These are phyloP conservation scores for Trematocara macrostoma DNA, from an alignment of 2,113 vertebrate species.

Conservation along the genomic window DNA sequence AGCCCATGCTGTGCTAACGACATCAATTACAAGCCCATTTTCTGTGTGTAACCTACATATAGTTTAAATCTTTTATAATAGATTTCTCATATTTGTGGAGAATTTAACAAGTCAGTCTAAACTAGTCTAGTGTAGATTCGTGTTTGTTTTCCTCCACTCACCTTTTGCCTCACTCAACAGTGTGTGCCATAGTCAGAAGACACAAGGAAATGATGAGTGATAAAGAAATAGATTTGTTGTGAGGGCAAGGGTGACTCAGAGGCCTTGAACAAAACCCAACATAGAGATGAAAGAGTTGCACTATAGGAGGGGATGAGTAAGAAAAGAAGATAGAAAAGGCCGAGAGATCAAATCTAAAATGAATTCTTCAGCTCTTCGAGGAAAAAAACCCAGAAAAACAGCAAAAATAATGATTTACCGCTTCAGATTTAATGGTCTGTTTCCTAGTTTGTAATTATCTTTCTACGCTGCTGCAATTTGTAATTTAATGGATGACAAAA, in stretches of 20 bases:
- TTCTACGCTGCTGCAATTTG: not conserved
- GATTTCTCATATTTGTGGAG: not conserved
- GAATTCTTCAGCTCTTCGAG: not conserved
- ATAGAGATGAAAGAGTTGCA: conserved; percentile 8
- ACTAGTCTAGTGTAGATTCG: fast-evolving
- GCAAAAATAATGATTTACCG: not conserved
- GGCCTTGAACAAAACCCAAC: not conserved
- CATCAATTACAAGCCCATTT: not conserved
- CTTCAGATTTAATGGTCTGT: not conserved
- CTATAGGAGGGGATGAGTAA: conserved; percentile 14
- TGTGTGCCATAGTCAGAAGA: not conserved
- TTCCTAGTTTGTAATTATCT: not conserved
- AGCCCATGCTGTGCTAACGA: not conserved
- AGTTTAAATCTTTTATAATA: not conserved
- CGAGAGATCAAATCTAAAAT: not conserved
- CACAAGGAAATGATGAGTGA: conserved; percentile 17
- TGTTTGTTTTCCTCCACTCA: not conserved
- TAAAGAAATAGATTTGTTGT: conserved; percentile 10
- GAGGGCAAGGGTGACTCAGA: conserved; percentile 35
- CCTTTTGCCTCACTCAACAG: not conserved
- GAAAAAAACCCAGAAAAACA: fast-evolving
- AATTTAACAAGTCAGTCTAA: not conserved
- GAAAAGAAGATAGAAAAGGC: not conserved
- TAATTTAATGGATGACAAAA: not conserved
- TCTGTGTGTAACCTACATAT: not conserved